Percentiles rank a stretch among this genome's conserved stretches.
phyloP scores from a whole-genome alignment of 2,888 invertebrate species.

The Drosophila austrosaltans region DNA sequence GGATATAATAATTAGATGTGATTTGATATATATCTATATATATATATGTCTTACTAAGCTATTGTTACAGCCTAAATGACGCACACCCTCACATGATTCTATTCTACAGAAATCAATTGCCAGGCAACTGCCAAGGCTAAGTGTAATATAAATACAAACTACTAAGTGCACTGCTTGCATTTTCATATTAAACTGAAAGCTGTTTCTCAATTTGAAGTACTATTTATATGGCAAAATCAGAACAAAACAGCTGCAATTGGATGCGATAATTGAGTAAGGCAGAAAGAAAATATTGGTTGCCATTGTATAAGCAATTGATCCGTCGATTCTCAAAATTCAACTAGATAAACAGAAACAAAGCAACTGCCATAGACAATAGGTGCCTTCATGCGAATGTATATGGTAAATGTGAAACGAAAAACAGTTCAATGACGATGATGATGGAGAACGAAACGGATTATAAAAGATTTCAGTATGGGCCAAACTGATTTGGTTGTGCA shows the following conservation, averaged over 20 bases:
- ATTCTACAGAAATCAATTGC: conserved; percentile 58
- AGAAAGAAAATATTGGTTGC: neutral
- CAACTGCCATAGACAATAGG: no score
- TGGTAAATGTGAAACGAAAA: no score
- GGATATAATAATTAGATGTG: neutral
- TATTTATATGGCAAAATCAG: conserved; percentile 13
- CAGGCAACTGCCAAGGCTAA: conserved; percentile 9
- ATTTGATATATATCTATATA: neutral
- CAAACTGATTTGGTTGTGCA: no score
- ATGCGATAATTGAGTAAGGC: neutral
- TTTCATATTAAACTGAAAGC: conserved; percentile 10
- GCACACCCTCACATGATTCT: conserved; percentile 38
- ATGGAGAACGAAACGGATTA: no score
- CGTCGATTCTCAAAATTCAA: neutral
- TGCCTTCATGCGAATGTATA: no score
- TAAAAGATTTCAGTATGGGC: no score
- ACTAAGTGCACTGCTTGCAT: conserved; percentile 39
- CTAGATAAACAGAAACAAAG: no score
- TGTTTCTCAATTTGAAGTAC: neutral
- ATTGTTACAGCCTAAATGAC: conserved; percentile 64
- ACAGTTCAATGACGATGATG: no score
- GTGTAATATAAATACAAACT: neutral
- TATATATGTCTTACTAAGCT: conserved; percentile 43
- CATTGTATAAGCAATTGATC: neutral
- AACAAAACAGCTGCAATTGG: neutral